phyloP scores from a whole-genome alignment of 2,888 invertebrate genomes.

The Ectropis crepuscularia region DNA sequence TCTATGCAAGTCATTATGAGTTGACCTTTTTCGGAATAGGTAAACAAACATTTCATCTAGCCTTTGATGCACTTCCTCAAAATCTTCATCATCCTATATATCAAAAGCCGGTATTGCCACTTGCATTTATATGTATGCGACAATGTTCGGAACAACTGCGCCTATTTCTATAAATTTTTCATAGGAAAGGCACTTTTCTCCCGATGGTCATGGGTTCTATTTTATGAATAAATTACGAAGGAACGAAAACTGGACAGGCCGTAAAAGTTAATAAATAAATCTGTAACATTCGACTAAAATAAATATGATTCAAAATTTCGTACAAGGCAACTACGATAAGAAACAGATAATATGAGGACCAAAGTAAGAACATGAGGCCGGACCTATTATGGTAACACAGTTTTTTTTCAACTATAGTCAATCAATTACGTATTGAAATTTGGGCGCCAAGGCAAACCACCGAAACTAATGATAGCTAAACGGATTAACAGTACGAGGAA shows the following conservation, averaged over 20 bases:
- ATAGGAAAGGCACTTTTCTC: too few species aligned
- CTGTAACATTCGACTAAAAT: neutral
- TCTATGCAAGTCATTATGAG: neutral
- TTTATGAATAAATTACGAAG: too few species aligned
- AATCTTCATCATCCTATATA: too few species aligned
- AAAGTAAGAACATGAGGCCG: slow-evolving; percentile 10
- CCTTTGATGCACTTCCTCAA: too few species aligned
- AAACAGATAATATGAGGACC: slow-evolving; percentile 5
- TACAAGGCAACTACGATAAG: slow-evolving; percentile 11
- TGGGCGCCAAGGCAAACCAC: slow-evolving; percentile 67
- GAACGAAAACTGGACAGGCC: too few species aligned
- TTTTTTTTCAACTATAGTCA: slow-evolving; percentile 24
- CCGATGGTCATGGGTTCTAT: too few species aligned
- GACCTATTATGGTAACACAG: slow-evolving; percentile 16
- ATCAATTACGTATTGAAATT: slow-evolving; percentile 48
- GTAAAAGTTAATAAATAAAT: neutral
- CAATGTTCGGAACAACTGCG: too few species aligned
- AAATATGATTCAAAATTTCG: slow-evolving; percentile 1
- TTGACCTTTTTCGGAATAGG: too few species aligned
- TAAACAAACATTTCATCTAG: too few species aligned
- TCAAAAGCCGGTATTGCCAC: too few species aligned
- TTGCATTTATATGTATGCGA: too few species aligned
- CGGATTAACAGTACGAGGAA: slow-evolving; percentile 71
- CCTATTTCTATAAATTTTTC: too few species aligned
- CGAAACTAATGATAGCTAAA: slow-evolving; percentile 69